Conservation (phyloP, 2,797 vertebrate genomes). For the Darevskia mixta region DNA sequence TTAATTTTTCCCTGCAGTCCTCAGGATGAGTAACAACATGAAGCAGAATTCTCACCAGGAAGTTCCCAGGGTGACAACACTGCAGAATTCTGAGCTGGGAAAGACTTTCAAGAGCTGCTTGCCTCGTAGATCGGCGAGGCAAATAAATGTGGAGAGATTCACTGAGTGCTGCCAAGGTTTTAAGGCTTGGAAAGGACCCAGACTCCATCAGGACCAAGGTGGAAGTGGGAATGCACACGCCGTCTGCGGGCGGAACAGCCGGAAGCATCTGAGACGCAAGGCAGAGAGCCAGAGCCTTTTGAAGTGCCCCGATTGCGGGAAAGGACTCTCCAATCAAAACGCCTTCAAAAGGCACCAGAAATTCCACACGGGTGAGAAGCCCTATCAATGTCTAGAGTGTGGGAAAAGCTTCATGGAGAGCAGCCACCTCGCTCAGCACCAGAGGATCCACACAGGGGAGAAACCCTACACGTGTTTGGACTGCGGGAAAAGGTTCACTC, state of each 20-base stretch:
- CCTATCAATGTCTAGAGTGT: slow-evolving; percentile 64
- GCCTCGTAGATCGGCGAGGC: neutral
- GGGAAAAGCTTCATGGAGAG: slow-evolving; percentile 70
- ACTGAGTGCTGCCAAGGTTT: neutral
- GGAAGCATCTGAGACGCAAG: no score
- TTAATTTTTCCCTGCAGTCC: neutral
- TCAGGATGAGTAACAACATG: neutral
- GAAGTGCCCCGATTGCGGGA: slow-evolving; percentile 63
- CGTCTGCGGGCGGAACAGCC: neutral
- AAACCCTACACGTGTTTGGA: slow-evolving; percentile 66
- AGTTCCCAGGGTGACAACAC: neutral
- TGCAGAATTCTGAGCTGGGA: neutral
- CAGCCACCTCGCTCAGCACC: slow-evolving; percentile 65
- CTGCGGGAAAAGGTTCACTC: slow-evolving; percentile 67
- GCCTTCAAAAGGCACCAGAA: slow-evolving; percentile 66
- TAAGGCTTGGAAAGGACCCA: neutral
- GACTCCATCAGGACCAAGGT: neutral
- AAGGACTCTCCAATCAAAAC: slow-evolving; percentile 65
- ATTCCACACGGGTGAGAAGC: slow-evolving; percentile 70
- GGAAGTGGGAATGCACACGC: neutral
- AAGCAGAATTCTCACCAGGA: neutral
- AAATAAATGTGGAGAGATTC: neutral
- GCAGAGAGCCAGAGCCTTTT: slow-evolving; percentile 60
- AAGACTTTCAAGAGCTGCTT: neutral
- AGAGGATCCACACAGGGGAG: slow-evolving; percentile 67